phyloP scores from a whole-genome alignment of 2,888 invertebrate species.

The Microplitis deprimator region DNA sequence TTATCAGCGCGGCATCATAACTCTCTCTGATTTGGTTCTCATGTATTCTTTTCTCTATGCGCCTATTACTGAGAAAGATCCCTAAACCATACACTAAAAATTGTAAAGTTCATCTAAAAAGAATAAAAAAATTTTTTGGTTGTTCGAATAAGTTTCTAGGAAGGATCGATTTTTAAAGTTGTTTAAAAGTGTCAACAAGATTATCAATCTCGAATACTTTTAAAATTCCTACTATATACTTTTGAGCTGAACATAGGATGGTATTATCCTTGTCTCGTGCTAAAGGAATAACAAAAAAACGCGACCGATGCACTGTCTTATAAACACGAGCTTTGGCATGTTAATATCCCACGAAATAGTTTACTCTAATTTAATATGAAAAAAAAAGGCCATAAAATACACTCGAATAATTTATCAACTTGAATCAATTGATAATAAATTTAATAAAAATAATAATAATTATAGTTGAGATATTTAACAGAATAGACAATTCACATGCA shows the following conservation, averaged over 20 bases:
- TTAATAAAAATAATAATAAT: no score
- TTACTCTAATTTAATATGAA: no score
- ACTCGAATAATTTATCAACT: neutral
- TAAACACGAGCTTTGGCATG: no score
- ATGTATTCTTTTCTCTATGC: neutral
- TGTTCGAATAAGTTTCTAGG: neutral
- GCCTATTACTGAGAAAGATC: neutral
- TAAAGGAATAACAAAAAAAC: no score
- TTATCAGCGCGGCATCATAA: neutral
- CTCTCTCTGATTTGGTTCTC: neutral
- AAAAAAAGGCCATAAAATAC: neutral
- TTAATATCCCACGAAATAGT: no score
- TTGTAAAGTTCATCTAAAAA: neutral
- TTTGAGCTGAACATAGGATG: neutral
- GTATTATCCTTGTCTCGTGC: neutral
- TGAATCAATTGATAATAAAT: no score
- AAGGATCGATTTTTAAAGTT: neutral
- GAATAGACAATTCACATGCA: slow-evolving; percentile 45
- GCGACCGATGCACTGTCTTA: no score
- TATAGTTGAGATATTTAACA: neutral
- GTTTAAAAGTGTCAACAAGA: neutral
- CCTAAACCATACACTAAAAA: neutral
- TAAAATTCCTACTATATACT: neutral
- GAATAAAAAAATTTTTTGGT: neutral
- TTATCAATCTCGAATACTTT: slow-evolving; percentile 1